A percentile compares a stretch with the other conserved stretches of the same genome.
These are phyloP conservation scores for Cantharis flavilabris DNA, from an alignment of 2,888 invertebrate genomes.

Conservation along the genomic window DNA sequence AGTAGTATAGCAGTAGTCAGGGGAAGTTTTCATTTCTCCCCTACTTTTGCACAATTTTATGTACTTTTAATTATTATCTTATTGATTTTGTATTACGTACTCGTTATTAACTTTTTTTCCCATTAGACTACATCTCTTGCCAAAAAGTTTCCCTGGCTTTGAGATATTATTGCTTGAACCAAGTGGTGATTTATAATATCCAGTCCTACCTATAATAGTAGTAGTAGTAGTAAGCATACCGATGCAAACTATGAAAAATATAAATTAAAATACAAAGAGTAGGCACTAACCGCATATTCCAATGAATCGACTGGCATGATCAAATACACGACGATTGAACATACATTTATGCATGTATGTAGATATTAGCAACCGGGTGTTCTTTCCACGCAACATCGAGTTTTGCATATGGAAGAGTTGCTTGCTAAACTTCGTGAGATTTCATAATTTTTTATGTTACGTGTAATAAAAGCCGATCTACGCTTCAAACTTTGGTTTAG, in stretches of 20 bases:
- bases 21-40: constrained; percentile 30
- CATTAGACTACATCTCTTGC: neutral
- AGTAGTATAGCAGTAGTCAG: constrained; percentile 9
- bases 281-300: constrained; percentile 4
- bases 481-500: neutral
- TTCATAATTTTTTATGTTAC: constrained; percentile 7
- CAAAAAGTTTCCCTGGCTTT: neutral
- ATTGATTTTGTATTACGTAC: constrained; percentile 48
- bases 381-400: constrained; percentile 24
- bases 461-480: neutral
- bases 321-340: constrained; percentile 16
- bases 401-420: constrained; percentile 21
- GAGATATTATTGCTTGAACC: neutral
- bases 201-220: no score
- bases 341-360: constrained; percentile 27
- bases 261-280: neutral
- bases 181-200: neutral
- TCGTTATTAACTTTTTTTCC: constrained; percentile 7
- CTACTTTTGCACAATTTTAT: constrained; percentile 43
- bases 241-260: neutral
- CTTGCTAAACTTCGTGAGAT: constrained; percentile 15
- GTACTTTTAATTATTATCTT: constrained; percentile 50
- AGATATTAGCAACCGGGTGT: constrained; percentile 25
- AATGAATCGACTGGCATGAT: constrained; percentile 9
- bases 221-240: no score